Conservation (phyloP, 2,113 vertebrate genomes). For the Nothobranchius furzeri region DNA sequence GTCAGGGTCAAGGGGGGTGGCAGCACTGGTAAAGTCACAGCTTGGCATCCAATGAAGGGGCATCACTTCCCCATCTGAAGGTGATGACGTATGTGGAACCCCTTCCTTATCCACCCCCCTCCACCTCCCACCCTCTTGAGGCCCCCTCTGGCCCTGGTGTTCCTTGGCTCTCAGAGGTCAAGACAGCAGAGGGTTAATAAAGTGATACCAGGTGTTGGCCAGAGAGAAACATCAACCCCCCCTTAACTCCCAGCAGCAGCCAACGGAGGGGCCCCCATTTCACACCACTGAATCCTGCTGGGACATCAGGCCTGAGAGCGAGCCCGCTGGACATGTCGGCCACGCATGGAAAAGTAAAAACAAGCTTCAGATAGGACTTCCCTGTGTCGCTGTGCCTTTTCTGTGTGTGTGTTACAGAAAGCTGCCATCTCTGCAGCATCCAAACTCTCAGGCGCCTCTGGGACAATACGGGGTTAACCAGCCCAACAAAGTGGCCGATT, state of each 20-base stretch:
- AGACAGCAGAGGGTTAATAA: slow-evolving; percentile 81
- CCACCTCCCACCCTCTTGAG: slow-evolving; percentile 39
- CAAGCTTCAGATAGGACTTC: slow-evolving; percentile 47
- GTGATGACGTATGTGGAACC: slow-evolving; percentile 65
- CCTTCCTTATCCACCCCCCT: slow-evolving; percentile 38
- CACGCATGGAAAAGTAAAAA: slow-evolving; percentile 48
- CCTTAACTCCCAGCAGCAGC: slow-evolving; percentile 61
- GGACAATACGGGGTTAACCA: slow-evolving; percentile 60
- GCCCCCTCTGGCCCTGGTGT: slow-evolving; percentile 73
- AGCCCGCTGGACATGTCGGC: slow-evolving; percentile 39
- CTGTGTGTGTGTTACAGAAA: slow-evolving; percentile 24
- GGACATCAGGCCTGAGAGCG: slow-evolving; percentile 39
- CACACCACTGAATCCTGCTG: slow-evolving; percentile 67
- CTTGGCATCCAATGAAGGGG: slow-evolving; percentile 69
- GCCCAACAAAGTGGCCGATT: slow-evolving; percentile 65
- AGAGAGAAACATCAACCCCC: slow-evolving; percentile 47
- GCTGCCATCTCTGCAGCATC: slow-evolving; percentile 22
- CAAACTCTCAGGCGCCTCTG: slow-evolving; percentile 36
- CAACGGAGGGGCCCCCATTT: slow-evolving; percentile 68
- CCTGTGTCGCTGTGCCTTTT: slow-evolving; percentile 12
- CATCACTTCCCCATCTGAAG: slow-evolving; percentile 78
- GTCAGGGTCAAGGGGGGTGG: slow-evolving; percentile 76
- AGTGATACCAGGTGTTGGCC: slow-evolving; percentile 85
- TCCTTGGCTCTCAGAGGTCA: slow-evolving; percentile 75
- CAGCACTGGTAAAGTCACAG: slow-evolving; percentile 83